Evolutionary conservation across 2,797 vertebrate species (phyloP).

Genomic region (Lepilemur septentrionalis): DNA sequence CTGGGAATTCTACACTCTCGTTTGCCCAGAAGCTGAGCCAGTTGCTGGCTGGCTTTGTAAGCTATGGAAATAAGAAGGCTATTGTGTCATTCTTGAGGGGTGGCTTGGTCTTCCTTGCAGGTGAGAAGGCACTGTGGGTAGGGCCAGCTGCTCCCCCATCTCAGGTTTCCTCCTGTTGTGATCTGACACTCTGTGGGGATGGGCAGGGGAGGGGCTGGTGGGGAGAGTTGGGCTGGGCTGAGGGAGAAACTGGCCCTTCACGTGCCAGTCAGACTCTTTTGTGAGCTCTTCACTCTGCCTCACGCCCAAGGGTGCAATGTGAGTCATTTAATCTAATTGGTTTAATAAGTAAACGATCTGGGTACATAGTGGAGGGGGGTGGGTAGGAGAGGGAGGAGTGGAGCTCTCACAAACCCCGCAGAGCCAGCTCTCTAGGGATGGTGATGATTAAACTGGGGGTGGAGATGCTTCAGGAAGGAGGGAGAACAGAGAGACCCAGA

Average conservation of each 20-base stretch:
- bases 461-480: not conserved
- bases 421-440: slow-evolving; percentile 50
- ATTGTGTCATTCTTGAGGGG: slow-evolving; percentile 12
- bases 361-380: not conserved
- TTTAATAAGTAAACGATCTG: slow-evolving; percentile 73
- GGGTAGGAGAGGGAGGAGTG: slow-evolving; percentile 31
- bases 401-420: not conserved
- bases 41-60: not conserved
- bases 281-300: slow-evolving; percentile 63
- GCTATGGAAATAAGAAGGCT: not conserved
- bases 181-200: not conserved
- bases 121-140: not conserved
- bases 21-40: not conserved
- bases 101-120: slow-evolving; percentile 26
- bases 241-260: slow-evolving; percentile 36
- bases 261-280: slow-evolving; percentile 4
- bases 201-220: not conserved
- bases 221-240: not conserved
- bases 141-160: not conserved
- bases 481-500: not conserved
- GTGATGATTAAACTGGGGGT: not conserved
- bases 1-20: not conserved
- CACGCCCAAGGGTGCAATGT: slow-evolving; percentile 50
- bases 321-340: slow-evolving; percentile 75
- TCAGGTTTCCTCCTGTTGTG: slow-evolving; percentile 29